These are phyloP conservation scores for Chalcosyrphus nemorum DNA, from an alignment of 2,888 invertebrate species.

Conservation along the genomic window DNA sequence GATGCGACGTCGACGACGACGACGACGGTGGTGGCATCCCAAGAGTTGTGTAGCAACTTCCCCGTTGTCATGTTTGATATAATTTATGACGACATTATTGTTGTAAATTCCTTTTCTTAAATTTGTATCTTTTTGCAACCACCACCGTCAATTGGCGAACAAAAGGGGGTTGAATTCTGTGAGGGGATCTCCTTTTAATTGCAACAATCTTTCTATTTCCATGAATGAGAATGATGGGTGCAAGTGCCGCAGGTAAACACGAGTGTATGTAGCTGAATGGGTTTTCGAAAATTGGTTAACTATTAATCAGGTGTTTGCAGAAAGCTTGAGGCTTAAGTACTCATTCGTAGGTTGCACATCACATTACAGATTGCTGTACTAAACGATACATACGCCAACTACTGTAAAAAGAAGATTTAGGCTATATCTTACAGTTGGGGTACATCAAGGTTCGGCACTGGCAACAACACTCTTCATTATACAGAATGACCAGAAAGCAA, in stretches of 20 bases:
- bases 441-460: no score
- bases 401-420: no score
- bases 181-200: not conserved
- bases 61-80: slow-evolving; percentile 38
- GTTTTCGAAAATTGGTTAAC: no score
- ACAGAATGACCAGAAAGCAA: no score
- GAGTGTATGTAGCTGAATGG: not conserved
- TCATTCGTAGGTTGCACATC: no score
- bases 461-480: no score
- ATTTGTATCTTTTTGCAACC: not conserved
- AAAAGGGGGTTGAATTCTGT: not conserved
- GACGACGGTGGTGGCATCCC: no score
- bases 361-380: no score
- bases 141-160: not conserved
- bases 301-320: no score
- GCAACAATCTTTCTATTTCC: not conserved
- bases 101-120: not conserved
- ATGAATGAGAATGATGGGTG: not conserved
- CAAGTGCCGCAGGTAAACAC: not conserved
- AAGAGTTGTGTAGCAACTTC: slow-evolving; percentile 3
- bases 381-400: no score
- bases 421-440: no score
- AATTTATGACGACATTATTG: slow-evolving; percentile 32
- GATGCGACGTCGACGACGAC: not conserved
- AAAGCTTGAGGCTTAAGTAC: not conserved